Conservation (phyloP, 2,797 vertebrate genomes). For the Microhierax caerulescens region DNA sequence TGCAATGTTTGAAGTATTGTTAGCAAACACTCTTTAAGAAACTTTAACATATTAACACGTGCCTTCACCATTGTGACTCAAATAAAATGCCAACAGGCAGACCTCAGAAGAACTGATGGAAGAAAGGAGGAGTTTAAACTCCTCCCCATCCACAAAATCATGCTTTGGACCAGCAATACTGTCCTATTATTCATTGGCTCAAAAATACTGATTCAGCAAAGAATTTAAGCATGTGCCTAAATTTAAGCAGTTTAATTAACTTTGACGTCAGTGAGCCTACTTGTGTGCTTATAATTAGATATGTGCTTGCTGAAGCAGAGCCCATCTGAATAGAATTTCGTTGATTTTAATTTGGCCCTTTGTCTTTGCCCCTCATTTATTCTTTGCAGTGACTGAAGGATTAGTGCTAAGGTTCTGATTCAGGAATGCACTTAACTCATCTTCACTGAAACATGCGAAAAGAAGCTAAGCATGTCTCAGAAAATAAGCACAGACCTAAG, state of each 20-base stretch:
- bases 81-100: background rate
- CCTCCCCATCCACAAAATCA: background rate
- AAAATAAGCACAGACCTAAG: background rate
- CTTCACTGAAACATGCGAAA: background rate
- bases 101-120: background rate
- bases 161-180: background rate
- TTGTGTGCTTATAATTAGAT: constrained; percentile 64
- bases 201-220: constrained; percentile 63
- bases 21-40: background rate
- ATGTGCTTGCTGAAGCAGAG: constrained; percentile 62
- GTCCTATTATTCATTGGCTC: background rate
- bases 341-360: constrained; percentile 65
- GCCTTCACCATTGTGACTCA: background rate
- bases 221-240: constrained; percentile 60
- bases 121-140: background rate
- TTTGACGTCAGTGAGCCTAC: constrained; percentile 59
- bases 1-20: background rate
- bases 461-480: background rate
- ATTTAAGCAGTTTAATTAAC: constrained; percentile 70
- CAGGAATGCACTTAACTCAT: constrained; percentile 49
- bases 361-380: constrained; percentile 64
- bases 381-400: constrained; percentile 28
- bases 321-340: constrained; percentile 52
- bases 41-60: background rate
- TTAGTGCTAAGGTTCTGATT: constrained; percentile 45